Conservation (phyloP, 2,888 invertebrate genomes). For the Drosophila austrosaltans region DNA sequence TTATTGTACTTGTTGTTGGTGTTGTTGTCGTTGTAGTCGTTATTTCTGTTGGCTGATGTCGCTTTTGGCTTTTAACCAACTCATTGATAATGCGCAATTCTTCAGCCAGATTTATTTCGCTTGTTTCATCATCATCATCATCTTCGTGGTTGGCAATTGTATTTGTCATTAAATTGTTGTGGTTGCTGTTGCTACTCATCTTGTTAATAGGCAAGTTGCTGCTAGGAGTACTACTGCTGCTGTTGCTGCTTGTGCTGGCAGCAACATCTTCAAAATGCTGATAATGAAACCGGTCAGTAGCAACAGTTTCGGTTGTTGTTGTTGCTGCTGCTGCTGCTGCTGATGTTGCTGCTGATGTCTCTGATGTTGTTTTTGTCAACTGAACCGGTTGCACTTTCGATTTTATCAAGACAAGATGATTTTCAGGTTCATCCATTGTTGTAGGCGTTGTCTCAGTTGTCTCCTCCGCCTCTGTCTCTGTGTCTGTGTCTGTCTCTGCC, state of each 20-base stretch:
- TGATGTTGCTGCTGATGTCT: conserved; percentile 23
- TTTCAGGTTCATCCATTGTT: conserved; percentile 39
- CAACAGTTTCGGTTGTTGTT: conserved; percentile 44
- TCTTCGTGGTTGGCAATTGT: conserved; percentile 49
- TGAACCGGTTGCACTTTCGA: conserved; percentile 82
- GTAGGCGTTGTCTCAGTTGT: conserved; percentile 35
- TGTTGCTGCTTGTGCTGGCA: conserved; percentile 35
- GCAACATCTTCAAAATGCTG: conserved; percentile 57
- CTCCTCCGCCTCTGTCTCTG: conserved; percentile 6
- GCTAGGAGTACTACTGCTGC: conserved; percentile 18
- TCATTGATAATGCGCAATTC: conserved; percentile 81
- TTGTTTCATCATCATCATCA: conserved; percentile 47
- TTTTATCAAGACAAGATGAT: conserved; percentile 72
- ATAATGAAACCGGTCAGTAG: conserved; percentile 79
- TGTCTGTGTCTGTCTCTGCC: neutral
- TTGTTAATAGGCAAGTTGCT: conserved; percentile 33
- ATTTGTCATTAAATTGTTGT: conserved; percentile 71
- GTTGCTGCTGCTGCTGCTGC: conserved; percentile 22
- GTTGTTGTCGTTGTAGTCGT: conserved; percentile 19
- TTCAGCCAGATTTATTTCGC: conserved; percentile 72
- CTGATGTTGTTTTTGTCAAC: conserved; percentile 37
- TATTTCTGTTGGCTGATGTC: conserved; percentile 49
- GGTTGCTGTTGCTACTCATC: conserved; percentile 20
- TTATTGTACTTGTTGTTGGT: conserved; percentile 34
- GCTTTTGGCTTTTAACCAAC: conserved; percentile 76